These are phyloP conservation scores for Phoeniculus purpureus DNA, from an alignment of 2,797 vertebrate genomes.

Conservation along the genomic window DNA sequence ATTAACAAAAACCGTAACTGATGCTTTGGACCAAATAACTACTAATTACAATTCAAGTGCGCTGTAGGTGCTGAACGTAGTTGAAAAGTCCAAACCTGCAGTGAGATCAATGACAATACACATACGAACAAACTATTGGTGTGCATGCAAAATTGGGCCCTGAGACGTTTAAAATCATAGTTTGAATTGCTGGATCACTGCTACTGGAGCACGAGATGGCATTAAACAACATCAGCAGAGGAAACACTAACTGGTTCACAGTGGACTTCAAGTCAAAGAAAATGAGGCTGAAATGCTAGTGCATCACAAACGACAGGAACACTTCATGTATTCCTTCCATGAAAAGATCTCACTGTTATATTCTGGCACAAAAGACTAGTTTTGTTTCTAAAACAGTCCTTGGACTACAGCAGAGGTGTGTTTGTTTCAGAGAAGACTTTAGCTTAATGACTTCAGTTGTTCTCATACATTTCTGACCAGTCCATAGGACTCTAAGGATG, in stretches of 20 bases:
- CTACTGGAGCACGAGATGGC: not conserved
- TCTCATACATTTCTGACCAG: not conserved
- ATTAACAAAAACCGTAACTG: not conserved
- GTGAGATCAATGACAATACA: not conserved
- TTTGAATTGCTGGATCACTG: not conserved
- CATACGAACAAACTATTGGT: not conserved
- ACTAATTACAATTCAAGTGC: not conserved
- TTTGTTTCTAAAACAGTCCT: not conserved
- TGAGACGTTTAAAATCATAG: constrained; percentile 26
- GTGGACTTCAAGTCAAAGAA: not conserved
- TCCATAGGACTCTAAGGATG: not conserved
- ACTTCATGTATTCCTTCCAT: not conserved
- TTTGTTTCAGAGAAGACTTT: not conserved
- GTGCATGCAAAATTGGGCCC: constrained; percentile 3
- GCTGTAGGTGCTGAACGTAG: not conserved
- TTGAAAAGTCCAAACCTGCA: not conserved
- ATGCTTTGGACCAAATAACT: not conserved
- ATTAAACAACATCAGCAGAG: not conserved
- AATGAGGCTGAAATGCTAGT: not conserved
- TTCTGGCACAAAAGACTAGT: not conserved
- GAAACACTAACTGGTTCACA: not conserved
- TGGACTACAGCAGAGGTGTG: not conserved
- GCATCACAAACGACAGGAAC: not conserved
- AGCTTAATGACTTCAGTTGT: not conserved
- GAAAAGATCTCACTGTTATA: not conserved